Percentiles rank a stretch among this genome's conserved stretches.
Conservation (phyloP, 30 jellyfish, hydroid and myxozoan genomes). For the Cassiopea andromeda region DNA sequence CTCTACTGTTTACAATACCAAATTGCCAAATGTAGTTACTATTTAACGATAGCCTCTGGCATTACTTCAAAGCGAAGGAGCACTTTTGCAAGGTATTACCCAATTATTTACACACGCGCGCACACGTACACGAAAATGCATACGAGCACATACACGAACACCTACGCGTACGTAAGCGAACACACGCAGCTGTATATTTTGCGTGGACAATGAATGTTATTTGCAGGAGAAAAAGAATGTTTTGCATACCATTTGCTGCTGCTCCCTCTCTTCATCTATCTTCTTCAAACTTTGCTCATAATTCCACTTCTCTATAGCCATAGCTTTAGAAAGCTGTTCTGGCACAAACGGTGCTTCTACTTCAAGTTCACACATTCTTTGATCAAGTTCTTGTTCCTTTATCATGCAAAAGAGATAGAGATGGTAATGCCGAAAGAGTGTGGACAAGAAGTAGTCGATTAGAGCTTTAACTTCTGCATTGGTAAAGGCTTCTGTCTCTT, state of each 20-base stretch:
- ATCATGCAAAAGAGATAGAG: slow-evolving; percentile 62
- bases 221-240: neutral
- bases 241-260: slow-evolving; percentile 23
- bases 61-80: too few species aligned
- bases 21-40: too few species aligned
- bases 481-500: neutral
- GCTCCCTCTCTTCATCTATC: slow-evolving; percentile 19
- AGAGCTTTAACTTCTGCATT: slow-evolving; percentile 17
- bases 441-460: slow-evolving; percentile 25
- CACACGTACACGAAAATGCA: too few species aligned
- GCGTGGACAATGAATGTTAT: too few species aligned
- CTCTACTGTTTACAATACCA: too few species aligned
- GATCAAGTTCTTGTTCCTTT: slow-evolving; percentile 52
- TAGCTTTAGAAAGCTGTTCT: slow-evolving; percentile 31
- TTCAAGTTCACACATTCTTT: neutral
- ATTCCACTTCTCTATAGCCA: slow-evolving; percentile 53
- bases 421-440: slow-evolving; percentile 45
- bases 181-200: too few species aligned
- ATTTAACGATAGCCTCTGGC: too few species aligned
- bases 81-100: too few species aligned
- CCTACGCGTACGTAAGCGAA: too few species aligned
- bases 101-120: too few species aligned
- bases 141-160: too few species aligned
- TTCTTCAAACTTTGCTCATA: slow-evolving; percentile 46
- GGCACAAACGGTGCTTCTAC: slow-evolving; percentile 33